Evolutionary conservation across 2,113 vertebrate genomes (phyloP).

Genomic region (Odocoileus hemionus): DNA sequence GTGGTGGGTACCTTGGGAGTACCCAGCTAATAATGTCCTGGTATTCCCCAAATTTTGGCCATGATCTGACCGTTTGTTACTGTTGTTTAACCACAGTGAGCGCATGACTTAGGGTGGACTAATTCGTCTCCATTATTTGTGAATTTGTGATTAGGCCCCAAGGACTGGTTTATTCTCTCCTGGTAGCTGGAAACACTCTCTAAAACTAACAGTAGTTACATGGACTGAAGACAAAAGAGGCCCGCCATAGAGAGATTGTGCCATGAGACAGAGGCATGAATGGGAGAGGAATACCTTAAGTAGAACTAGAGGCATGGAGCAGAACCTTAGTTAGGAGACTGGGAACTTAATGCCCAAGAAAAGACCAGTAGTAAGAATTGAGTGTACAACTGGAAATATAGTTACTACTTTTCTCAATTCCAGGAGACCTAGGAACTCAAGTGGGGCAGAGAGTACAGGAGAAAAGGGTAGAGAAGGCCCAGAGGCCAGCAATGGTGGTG

Average conservation of each 20-base stretch:
- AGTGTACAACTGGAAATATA: background rate
- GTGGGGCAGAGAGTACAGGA: background rate
- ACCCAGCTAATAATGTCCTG: constrained; percentile 44
- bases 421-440: background rate
- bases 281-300: background rate
- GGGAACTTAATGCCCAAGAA: background rate
- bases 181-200: background rate
- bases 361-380: background rate
- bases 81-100: background rate
- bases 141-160: background rate
- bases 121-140: background rate
- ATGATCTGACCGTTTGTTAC: background rate
- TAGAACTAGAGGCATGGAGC: background rate
- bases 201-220: background rate
- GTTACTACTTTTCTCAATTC: background rate
- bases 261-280: background rate
- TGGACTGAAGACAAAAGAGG: background rate
- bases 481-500: background rate
- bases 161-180: background rate
- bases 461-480: background rate
- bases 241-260: background rate
- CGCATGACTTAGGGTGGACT: background rate
- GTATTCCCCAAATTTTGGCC: background rate
- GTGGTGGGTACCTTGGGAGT: constrained; percentile 32
- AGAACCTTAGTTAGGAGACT: background rate